phyloP scores from a whole-genome alignment of 1,140 invertebrate species.

The Drosophila asahinai region DNA sequence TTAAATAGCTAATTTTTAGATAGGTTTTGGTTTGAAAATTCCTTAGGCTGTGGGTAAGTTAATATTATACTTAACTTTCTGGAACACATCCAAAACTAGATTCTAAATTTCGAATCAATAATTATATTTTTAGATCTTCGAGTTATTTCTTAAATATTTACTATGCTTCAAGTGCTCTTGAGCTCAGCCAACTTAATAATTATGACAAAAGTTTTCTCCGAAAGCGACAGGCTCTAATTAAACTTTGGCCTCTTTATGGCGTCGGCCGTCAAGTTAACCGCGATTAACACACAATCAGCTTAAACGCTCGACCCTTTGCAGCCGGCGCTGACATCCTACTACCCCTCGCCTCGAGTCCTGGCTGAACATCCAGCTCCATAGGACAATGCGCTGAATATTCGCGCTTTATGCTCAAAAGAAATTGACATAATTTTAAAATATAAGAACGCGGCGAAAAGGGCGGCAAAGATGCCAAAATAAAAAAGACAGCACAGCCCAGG shows the following conservation, averaged over 20 bases:
- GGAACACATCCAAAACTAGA: not conserved
- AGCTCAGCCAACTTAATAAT: conserved; percentile 27
- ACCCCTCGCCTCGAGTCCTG: not conserved
- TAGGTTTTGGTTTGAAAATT: no score
- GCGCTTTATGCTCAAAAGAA: conserved; percentile 56
- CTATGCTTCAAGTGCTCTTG: not conserved
- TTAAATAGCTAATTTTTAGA: no score
- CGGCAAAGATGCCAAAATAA: conserved; percentile 39
- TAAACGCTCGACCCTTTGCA: conserved; percentile 59
- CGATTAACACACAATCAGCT: conserved; percentile 72
- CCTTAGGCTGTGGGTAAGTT: no score
- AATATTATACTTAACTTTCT: not conserved
- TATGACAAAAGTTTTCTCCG: conserved; percentile 19
- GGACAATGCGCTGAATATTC: conserved; percentile 39
- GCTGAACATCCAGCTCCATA: conserved; percentile 14
- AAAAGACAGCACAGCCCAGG: conserved; percentile 21
- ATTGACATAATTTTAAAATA: conserved; percentile 76
- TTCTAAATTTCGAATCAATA: not conserved
- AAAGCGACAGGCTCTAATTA: conserved; percentile 46
- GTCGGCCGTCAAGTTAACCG: conserved; percentile 44
- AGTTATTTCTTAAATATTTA: conserved; percentile 4
- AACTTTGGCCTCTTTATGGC: conserved; percentile 42
- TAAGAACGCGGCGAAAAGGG: conserved; percentile 38
- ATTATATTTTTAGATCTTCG: not conserved
- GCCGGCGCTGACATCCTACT: not conserved